Evolutionary conservation across 1,140 invertebrate genomes (phyloP).

Genomic region (Anastrepha obliqua): DNA sequence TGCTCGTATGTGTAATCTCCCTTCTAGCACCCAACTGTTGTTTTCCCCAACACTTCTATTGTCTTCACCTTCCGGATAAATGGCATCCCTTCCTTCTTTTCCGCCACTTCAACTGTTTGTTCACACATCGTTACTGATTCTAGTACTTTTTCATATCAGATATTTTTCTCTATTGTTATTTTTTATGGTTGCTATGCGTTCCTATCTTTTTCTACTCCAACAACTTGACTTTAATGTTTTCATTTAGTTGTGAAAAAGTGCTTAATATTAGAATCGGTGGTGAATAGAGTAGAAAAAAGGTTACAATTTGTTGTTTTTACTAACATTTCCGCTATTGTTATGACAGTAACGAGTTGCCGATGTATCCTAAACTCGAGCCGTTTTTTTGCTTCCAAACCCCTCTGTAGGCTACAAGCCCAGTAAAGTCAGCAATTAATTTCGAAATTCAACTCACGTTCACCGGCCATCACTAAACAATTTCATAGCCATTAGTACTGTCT

Average conservation of each 20-base stretch:
- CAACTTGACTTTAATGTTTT: background rate
- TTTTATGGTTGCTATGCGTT: background rate
- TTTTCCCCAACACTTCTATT: too few relatives aligned
- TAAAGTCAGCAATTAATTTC: constrained; percentile 41
- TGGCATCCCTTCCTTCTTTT: too few relatives aligned
- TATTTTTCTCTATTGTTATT: background rate
- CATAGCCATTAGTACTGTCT: constrained; percentile 48
- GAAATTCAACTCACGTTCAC: constrained; percentile 47
- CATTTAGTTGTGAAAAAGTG: background rate
- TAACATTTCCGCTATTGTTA: constrained; percentile 29
- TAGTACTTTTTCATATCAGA: background rate
- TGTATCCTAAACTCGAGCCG: background rate
- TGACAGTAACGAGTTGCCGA: constrained; percentile 28
- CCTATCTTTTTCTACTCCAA: background rate
- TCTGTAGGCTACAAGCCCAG: too few relatives aligned
- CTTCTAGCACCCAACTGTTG: too few relatives aligned
- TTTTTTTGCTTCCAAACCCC: background rate
- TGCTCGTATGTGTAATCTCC: too few relatives aligned
- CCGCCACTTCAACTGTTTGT: background rate
- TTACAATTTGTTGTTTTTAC: constrained; percentile 27
- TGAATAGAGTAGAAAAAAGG: background rate
- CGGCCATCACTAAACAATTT: constrained; percentile 51
- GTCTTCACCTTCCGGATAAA: background rate
- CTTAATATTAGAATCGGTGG: background rate
- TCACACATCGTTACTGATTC: background rate